phyloP scores from a whole-genome alignment of 1,140 invertebrate species.

The Ips nitidus region DNA sequence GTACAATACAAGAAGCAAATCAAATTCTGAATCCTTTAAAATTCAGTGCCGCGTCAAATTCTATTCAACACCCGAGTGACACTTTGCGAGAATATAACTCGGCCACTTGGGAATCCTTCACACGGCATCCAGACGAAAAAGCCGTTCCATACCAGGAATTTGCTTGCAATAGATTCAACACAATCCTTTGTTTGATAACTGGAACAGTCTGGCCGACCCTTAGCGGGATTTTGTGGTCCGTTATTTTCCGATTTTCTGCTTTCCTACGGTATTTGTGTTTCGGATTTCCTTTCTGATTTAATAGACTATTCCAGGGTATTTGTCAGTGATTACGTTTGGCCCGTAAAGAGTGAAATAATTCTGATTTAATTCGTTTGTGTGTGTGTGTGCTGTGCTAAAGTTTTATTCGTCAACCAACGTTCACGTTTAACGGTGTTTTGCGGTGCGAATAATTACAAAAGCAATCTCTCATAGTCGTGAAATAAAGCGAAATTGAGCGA shows the following conservation, averaged over 20 bases:
- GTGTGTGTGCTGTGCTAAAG: too few relatives aligned
- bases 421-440: constrained; percentile 6
- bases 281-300: neutral
- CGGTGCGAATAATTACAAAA: constrained; percentile 23
- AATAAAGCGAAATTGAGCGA: constrained; percentile 29
- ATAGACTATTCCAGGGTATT: too few relatives aligned
- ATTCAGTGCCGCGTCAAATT: constrained; percentile 15
- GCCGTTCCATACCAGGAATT: constrained; percentile 8
- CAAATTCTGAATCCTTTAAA: constrained; percentile 12
- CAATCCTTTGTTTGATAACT: constrained; percentile 16
- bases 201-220: neutral
- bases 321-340: too few relatives aligned
- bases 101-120: constrained; percentile 3
- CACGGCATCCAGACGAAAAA: constrained; percentile 7
- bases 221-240: neutral
- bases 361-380: too few relatives aligned
- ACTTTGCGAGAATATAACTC: constrained; percentile 11
- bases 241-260: neutral
- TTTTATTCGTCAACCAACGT: too few relatives aligned
- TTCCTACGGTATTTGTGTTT: constrained; percentile 1
- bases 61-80: constrained; percentile 21
- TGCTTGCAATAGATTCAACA: constrained; percentile 13
- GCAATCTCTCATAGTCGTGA: constrained; percentile 23
- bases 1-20: neutral
- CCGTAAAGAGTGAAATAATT: too few relatives aligned